Percentiles rank a stretch among this genome's conserved stretches.
These are phyloP conservation scores for Diarsia dahlii DNA, from an alignment of 2,888 invertebrate genomes.

Conservation along the genomic window DNA sequence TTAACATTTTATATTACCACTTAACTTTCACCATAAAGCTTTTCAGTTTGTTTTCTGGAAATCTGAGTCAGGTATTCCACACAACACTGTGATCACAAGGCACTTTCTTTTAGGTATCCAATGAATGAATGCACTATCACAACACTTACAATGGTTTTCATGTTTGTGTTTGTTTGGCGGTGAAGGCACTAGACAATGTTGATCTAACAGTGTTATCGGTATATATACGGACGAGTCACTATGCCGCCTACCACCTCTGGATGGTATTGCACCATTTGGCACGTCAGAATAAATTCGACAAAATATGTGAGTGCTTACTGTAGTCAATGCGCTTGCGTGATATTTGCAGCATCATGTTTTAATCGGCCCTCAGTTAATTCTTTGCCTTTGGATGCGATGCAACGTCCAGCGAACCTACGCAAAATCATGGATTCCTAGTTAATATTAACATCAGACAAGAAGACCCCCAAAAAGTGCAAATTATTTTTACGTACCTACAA, in stretches of 20 bases:
- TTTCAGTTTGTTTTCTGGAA: not conserved
- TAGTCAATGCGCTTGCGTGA: constrained; percentile 77
- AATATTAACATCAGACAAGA: not conserved
- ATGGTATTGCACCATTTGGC: constrained; percentile 85
- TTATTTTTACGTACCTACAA: not conserved
- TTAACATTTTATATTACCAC: constrained; percentile 14
- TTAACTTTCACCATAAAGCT: not conserved
- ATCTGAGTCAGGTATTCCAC: constrained; percentile 45
- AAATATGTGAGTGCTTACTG: constrained; percentile 80
- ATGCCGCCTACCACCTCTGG: constrained; percentile 85
- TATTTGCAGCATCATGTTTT: constrained; percentile 71
- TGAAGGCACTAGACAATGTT: constrained; percentile 88
- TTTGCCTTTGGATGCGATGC: constrained; percentile 39
- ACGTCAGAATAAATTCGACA: constrained; percentile 85
- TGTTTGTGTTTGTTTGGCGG: constrained; percentile 84
- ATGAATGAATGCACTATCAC: constrained; percentile 76
- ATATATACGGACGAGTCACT: constrained; percentile 84
- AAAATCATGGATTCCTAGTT: not conserved
- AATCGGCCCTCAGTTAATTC: constrained; percentile 59
- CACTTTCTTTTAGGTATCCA: constrained; percentile 66
- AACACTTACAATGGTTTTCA: constrained; percentile 89
- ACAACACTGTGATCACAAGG: constrained; percentile 58
- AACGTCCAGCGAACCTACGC: constrained; percentile 18
- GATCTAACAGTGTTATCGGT: constrained; percentile 85
- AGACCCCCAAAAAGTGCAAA: not conserved